Evolutionary conservation across 2,113 vertebrate species (phyloP).

Genomic region (Gracilinanus agilis): DNA sequence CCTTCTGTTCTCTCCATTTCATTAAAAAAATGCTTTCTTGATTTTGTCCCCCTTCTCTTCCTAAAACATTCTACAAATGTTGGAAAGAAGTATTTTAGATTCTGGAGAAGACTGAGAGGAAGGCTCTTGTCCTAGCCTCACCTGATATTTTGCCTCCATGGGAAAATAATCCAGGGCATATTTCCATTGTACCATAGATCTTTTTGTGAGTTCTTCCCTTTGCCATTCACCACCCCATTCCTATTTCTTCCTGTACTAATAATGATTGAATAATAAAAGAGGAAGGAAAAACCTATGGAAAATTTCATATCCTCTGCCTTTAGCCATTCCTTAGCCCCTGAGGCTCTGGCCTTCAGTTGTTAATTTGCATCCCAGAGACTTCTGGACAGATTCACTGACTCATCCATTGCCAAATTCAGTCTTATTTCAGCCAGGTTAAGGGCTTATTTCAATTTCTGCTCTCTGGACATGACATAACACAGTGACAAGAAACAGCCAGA

Average conservation of each 20-base stretch:
- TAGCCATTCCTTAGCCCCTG: slow-evolving; percentile 14
- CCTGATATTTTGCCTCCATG: neutral
- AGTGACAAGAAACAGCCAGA: slow-evolving; percentile 5
- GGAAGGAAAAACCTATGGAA: slow-evolving; percentile 39
- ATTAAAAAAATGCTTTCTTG: too few species aligned
- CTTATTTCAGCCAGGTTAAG: slow-evolving; percentile 14
- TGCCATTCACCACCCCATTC: neutral
- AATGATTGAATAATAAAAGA: slow-evolving; percentile 53
- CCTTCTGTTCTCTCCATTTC: too few species aligned
- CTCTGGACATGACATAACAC: neutral
- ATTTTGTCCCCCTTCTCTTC: too few species aligned
- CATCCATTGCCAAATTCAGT: slow-evolving; percentile 49
- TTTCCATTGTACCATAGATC: slow-evolving; percentile 24
- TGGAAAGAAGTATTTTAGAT: too few species aligned
- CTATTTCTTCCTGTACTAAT: slow-evolving; percentile 45
- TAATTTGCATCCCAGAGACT: slow-evolving; percentile 51
- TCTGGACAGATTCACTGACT: slow-evolving; percentile 26
- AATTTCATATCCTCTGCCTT: slow-evolving; percentile 5
- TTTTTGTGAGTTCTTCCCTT: neutral
- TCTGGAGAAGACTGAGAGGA: too few species aligned
- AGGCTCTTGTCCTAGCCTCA: too few species aligned
- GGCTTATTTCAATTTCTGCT: slow-evolving; percentile 49
- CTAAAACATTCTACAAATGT: too few species aligned
- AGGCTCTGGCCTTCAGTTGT: slow-evolving; percentile 11
- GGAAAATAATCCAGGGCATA: slow-evolving; percentile 37